These are phyloP conservation scores for Notocelia uddmanniana DNA, from an alignment of 2,888 invertebrate species.

Conservation along the genomic window DNA sequence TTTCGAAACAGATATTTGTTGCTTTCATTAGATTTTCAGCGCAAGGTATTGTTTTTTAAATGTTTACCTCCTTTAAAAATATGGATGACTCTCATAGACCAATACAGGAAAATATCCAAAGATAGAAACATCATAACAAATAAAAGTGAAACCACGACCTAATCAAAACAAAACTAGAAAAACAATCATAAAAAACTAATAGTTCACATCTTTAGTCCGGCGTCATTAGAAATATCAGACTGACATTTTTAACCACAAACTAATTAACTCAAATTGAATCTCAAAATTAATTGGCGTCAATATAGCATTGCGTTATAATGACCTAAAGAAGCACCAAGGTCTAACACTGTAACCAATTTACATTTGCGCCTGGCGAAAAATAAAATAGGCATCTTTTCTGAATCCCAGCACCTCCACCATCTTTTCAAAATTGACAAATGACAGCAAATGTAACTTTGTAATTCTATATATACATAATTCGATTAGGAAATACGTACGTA, in stretches of 20 bases:
- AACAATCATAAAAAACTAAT: conserved; percentile 1
- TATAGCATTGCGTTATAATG: conserved; percentile 45
- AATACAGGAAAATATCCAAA: neutral
- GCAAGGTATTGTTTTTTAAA: too few species aligned
- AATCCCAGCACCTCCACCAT: neutral
- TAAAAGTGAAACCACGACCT: neutral
- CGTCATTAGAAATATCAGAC: conserved; percentile 32
- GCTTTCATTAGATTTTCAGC: too few species aligned
- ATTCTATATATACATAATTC: conserved; percentile 37
- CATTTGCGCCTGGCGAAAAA: neutral
- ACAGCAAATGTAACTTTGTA: conserved; percentile 14
- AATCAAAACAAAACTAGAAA: conserved; percentile 8
- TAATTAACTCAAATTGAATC: conserved; percentile 47
- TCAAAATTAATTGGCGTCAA: conserved; percentile 44
- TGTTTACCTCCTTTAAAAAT: neutral
- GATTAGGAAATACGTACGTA: conserved; percentile 42
- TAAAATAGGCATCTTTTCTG: neutral
- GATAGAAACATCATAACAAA: neutral
- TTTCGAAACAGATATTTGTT: too few species aligned
- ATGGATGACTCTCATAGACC: neutral
- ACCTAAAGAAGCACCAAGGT: conserved; percentile 40
- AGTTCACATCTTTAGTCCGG: conserved; percentile 23
- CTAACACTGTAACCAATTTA: neutral
- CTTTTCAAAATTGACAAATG: neutral
- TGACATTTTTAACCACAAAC: conserved; percentile 42